Base-by-base conservation (phyloP, 2,797 vertebrate species). In the Chanos chanos region DNA sequence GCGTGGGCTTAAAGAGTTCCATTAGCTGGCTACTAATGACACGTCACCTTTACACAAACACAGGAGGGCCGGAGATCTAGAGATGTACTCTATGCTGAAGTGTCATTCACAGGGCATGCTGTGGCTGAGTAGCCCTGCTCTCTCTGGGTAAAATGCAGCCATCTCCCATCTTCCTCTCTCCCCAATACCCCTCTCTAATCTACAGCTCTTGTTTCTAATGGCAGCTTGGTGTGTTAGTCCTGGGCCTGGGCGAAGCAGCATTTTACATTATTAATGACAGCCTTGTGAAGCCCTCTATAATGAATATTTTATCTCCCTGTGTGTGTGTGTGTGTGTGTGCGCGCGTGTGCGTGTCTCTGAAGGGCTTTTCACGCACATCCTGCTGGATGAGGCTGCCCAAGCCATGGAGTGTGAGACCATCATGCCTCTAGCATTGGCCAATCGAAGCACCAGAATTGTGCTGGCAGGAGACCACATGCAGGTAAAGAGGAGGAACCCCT, bases 361-460 rank as follows among this genome's bases (percentile, higher is more conserved):
- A 99, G 97, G 97, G 31, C 90, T 98, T 83, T 99, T 99, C 82
- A 90, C 92, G 64, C 97, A 99, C 78, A 94, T 99, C 86, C 86
- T 99, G 9, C 84, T 99, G 87, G 97, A 99, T 79, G 97, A 99
- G 89, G 97, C 97, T 12, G 97, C 97, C 28, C 97, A 99, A 84
- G 96, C 96, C 77, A 98, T 99, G 97, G 97, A 99, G 90, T 98
- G 95, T 66, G 97, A 99, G 88, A 98, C 96, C 73, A 99, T 99
- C 80, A 98, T 99, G 96, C 96, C 97, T 79, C 92, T 99, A 71
- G 96, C 96, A 61, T 83, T 99, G 80, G 97, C 95, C 60, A 92
- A 88, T 83, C 92, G 91, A 83, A 89, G 79, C 84, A 98, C 97
- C 25, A 89, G 97, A 61, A 89, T 99, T 39, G 97, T 99, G 63